These are phyloP conservation scores for Sarcophaga carnaria DNA, from an alignment of 2,888 invertebrate genomes.

Conservation along the genomic window DNA sequence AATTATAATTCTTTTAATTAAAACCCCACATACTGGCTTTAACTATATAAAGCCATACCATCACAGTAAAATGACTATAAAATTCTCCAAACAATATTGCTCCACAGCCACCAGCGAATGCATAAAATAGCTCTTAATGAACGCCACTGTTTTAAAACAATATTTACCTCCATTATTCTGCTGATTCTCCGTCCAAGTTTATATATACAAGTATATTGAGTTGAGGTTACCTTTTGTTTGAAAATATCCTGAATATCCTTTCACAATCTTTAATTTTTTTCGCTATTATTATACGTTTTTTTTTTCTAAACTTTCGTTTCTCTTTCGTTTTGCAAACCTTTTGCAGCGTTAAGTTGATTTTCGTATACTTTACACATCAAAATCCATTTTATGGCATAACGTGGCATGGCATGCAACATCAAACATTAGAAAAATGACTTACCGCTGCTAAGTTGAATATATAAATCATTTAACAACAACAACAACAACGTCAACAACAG, in stretches of 20 bases:
- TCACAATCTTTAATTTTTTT: too few relatives aligned
- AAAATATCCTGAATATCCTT: slow-evolving; percentile 4
- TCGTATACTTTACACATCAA: slow-evolving; percentile 58
- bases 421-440: slow-evolving; percentile 67
- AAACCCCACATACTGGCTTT: too few relatives aligned
- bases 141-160: background rate
- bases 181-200: background rate
- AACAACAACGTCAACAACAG: background rate
- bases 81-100: too few relatives aligned
- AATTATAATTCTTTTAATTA: too few relatives aligned
- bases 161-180: slow-evolving; percentile 19
- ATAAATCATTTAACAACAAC: slow-evolving; percentile 63
- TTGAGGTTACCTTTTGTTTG: slow-evolving; percentile 47
- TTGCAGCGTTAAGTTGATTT: slow-evolving; percentile 50
- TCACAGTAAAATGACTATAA: too few relatives aligned
- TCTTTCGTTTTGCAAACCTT: background rate
- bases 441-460: slow-evolving; percentile 66
- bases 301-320: background rate
- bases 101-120: too few relatives aligned
- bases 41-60: too few relatives aligned
- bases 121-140: too few relatives aligned
- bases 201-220: slow-evolving; percentile 12
- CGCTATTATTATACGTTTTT: too few relatives aligned
- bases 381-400: slow-evolving; percentile 43
- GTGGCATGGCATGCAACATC: slow-evolving; percentile 60